A percentile compares a stretch with the other conserved stretches of the same genome.
phyloP scores from a whole-genome alignment of 2,888 invertebrate species.

The Oligia fasciuncula region DNA sequence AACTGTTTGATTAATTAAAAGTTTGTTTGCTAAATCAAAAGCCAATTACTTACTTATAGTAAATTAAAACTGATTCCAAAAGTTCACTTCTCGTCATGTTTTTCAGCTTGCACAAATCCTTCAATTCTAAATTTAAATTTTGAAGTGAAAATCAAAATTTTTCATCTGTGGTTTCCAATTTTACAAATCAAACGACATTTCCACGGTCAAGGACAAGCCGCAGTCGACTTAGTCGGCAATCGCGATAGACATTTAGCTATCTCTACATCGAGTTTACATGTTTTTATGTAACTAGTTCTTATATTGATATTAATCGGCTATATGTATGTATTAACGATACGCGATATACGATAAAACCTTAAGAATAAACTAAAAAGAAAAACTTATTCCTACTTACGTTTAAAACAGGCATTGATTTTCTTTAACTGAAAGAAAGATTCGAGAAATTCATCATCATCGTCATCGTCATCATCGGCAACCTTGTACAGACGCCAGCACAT shows the following conservation, averaged over 20 bases:
- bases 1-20: background rate
- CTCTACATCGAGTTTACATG: conserved; percentile 18
- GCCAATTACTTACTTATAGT: too few relatives aligned
- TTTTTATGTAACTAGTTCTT: conserved; percentile 25
- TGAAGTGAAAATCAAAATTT: background rate
- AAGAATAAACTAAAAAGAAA: background rate
- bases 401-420: too few relatives aligned
- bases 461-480: background rate
- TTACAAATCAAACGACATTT: conserved; percentile 31
- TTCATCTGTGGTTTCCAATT: conserved; percentile 15
- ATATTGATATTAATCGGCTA: conserved; percentile 24
- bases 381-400: background rate
- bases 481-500: background rate
- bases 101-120: background rate
- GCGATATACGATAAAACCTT: background rate
- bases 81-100: background rate
- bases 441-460: background rate
- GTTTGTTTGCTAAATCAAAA: background rate
- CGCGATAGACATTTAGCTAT: conserved; percentile 37
- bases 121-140: background rate
- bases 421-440: background rate
- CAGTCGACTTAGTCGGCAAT: conserved; percentile 24
- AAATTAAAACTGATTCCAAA: background rate
- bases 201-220: background rate
- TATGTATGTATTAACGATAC: conserved; percentile 9